phyloP scores from a whole-genome alignment of 2,888 invertebrate genomes.

The Spisula subtruncata region DNA sequence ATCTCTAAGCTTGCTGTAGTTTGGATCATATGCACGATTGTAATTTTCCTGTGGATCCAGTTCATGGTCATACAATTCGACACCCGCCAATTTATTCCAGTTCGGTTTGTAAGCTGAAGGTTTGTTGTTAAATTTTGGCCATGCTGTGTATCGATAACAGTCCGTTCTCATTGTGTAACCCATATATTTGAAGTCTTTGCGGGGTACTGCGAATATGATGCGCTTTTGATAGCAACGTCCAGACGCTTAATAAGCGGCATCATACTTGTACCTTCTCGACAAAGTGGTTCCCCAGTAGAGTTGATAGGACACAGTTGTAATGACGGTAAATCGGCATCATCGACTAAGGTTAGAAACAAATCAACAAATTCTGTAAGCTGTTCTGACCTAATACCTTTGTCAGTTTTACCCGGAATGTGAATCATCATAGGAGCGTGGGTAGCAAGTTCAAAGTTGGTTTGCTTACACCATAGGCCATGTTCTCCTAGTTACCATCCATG shows the following conservation, averaged over 20 bases:
- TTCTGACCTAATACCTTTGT: slow-evolving; percentile 68
- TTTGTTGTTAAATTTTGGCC: slow-evolving; percentile 62
- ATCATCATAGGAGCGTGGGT: no score
- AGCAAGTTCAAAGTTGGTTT: no score
- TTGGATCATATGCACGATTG: slow-evolving; percentile 90
- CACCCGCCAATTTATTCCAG: slow-evolving; percentile 88
- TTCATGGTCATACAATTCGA: slow-evolving; percentile 93
- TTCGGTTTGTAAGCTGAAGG: slow-evolving; percentile 59
- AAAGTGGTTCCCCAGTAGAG: slow-evolving; percentile 63
- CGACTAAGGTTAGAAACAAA: slow-evolving; percentile 78
- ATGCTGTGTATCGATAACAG: slow-evolving; percentile 73
- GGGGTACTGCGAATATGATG: slow-evolving; percentile 75
- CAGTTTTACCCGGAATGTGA: no score
- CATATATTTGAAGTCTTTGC: slow-evolving; percentile 70
- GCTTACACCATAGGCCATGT: slow-evolving; percentile 79
- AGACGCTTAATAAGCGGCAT: slow-evolving; percentile 69
- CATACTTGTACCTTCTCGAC: slow-evolving; percentile 77
- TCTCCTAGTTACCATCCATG: no score
- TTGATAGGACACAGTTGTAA: slow-evolving; percentile 71
- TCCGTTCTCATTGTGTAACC: slow-evolving; percentile 76
- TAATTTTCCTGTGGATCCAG: slow-evolving; percentile 91
- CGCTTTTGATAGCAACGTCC: slow-evolving; percentile 53
- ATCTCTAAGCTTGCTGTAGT: slow-evolving; percentile 79
- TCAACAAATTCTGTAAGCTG: no score
- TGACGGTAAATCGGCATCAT: slow-evolving; percentile 73